Percentiles rank a stretch among this genome's conserved stretches.
Conservation (phyloP, 1,140 invertebrate species). For the Diachasmimorpha longicaudata region DNA sequence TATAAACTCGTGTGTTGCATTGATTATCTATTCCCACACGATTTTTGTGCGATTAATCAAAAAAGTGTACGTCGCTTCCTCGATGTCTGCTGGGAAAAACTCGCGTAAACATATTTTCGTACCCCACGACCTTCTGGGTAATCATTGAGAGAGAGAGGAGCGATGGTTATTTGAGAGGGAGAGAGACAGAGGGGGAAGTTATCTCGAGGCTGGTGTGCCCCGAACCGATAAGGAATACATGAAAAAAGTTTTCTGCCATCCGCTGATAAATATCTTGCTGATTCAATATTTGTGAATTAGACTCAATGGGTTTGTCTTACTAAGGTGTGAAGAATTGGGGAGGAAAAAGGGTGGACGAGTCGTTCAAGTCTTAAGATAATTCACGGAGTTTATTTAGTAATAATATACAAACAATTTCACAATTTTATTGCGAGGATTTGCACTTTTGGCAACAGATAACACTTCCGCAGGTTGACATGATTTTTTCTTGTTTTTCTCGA, state of each 20-base stretch:
- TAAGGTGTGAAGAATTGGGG: background rate
- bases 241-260: background rate
- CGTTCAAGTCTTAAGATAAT: too few species aligned
- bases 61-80: background rate
- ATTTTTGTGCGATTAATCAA: background rate
- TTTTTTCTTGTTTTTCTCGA: too few species aligned
- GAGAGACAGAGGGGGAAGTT: background rate
- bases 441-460: too few species aligned
- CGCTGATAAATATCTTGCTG: background rate
- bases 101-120: constrained; percentile 9
- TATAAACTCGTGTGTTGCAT: background rate
- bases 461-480: too few species aligned
- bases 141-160: background rate
- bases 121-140: background rate
- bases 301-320: background rate
- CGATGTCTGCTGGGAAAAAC: background rate
- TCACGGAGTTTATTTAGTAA: too few species aligned
- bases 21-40: background rate
- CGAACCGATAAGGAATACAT: background rate
- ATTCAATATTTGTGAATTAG: constrained; percentile 5
- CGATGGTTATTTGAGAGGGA: background rate
- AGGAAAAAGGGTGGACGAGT: background rate
- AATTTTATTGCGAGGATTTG: too few species aligned
- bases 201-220: background rate
- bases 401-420: too few species aligned